Conservation (phyloP, 2,888 invertebrate genomes). For the Marronus borbonicus region DNA sequence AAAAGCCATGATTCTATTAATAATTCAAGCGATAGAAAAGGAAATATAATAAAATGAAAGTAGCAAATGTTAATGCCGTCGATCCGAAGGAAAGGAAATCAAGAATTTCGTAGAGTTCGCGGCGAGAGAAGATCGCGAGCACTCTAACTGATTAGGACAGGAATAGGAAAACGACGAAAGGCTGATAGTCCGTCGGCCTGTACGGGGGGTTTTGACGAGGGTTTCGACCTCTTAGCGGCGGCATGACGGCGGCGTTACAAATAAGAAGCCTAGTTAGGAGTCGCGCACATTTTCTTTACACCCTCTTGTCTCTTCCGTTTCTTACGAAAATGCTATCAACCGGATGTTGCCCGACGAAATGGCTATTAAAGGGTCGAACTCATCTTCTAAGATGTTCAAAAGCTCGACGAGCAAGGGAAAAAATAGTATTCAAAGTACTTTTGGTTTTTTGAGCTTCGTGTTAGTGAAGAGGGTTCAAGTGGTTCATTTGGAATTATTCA, state of each 20-base stretch:
- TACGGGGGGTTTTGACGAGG: constrained; percentile 25
- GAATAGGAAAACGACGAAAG: background rate
- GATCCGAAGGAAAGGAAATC: constrained; percentile 11
- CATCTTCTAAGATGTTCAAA: background rate
- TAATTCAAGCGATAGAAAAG: background rate
- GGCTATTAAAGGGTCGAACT: background rate
- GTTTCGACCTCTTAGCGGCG: constrained; percentile 33
- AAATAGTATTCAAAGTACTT: too few species aligned
- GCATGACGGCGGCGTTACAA: constrained; percentile 21
- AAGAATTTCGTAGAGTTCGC: background rate
- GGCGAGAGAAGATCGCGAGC: background rate
- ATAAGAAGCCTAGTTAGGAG: constrained; percentile 24
- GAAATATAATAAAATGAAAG: background rate
- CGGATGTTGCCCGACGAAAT: background rate
- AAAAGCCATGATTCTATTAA: too few species aligned
- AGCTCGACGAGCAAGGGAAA: too few species aligned
- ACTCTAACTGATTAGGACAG: constrained; percentile 12
- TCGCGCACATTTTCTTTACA: background rate
- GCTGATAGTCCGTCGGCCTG: background rate
- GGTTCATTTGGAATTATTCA: too few species aligned
- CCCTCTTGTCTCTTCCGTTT: background rate
- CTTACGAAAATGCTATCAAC: background rate
- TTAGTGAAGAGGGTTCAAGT: too few species aligned
- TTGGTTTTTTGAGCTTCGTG: too few species aligned
- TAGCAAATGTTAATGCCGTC: background rate